A percentile compares a stretch with the other conserved stretches of the same genome.
Evolutionary conservation across 2,113 vertebrate species (phyloP).

Genomic region (zebrafish (Danio rerio)): GRCz12tu NC_133196.1:16345501-16346000

Average conservation of each 20-base stretch:
- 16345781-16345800: constrained; percentile 92
- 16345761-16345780: constrained; percentile 90
- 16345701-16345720: not conserved
- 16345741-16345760: constrained; percentile 95
- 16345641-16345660: too few species aligned
- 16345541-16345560: too few species aligned
- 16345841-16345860: constrained; percentile 89
- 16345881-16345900: constrained; percentile 88
- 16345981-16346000: constrained; percentile 84
- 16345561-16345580: too few species aligned
- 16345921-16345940: constrained; percentile 98
- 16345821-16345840: constrained; percentile 95
- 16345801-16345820: constrained; percentile 92
- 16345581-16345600: too few species aligned
- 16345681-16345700: too few species aligned
- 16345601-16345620: too few species aligned
- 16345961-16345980: constrained; percentile 91
- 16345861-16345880: constrained; percentile 98
- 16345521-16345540: too few species aligned
- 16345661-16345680: too few species aligned
- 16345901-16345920: constrained; percentile 94
- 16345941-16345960: constrained; percentile 93
- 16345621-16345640: too few species aligned
- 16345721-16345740: constrained; percentile 93
- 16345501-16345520: too few species aligned